These are phyloP conservation scores for Hypomesus transpacificus DNA, from an alignment of 2,113 vertebrate genomes.

Conservation along the genomic window DNA sequence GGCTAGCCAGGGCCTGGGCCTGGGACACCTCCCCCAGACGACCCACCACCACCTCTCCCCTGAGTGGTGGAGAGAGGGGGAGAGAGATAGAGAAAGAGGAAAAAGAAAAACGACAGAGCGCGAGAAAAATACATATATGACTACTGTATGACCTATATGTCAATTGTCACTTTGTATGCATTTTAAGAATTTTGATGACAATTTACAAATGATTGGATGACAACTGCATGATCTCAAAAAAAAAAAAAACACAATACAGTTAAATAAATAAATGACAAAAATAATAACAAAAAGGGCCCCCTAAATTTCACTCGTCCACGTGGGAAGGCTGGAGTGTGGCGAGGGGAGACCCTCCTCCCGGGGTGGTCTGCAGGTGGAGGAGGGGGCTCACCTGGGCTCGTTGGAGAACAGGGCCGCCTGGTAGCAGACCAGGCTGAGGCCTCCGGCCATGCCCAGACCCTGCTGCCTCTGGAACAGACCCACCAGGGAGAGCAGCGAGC, in stretches of 20 bases:
- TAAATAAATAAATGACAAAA: not conserved
- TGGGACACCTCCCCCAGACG: conserved; percentile 63
- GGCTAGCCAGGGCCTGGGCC: conserved; percentile 60
- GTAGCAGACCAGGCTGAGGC: conserved; percentile 58
- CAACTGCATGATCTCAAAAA: no score
- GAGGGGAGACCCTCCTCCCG: not conserved
- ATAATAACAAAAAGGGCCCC: not conserved
- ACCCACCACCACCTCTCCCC: conserved; percentile 55
- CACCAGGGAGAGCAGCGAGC: conserved; percentile 58
- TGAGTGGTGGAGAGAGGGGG: conserved; percentile 20
- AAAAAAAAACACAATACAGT: no score
- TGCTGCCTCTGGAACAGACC: conserved; percentile 60
- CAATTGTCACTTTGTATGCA: no score
- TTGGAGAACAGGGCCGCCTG: conserved; percentile 68
- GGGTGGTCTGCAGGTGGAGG: not conserved
- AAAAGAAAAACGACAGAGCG: not conserved
- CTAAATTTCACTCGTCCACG: not conserved
- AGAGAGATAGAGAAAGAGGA: not conserved
- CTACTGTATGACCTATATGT: no score
- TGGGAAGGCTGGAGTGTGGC: not conserved
- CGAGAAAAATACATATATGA: not conserved
- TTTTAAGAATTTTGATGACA: not conserved
- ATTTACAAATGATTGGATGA: no score
- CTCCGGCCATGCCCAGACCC: conserved; percentile 37
- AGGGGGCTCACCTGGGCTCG: conserved; percentile 43